Evolutionary conservation across 1,140 invertebrate genomes (phyloP).

Genomic region (Hormaphis cornu): DNA sequence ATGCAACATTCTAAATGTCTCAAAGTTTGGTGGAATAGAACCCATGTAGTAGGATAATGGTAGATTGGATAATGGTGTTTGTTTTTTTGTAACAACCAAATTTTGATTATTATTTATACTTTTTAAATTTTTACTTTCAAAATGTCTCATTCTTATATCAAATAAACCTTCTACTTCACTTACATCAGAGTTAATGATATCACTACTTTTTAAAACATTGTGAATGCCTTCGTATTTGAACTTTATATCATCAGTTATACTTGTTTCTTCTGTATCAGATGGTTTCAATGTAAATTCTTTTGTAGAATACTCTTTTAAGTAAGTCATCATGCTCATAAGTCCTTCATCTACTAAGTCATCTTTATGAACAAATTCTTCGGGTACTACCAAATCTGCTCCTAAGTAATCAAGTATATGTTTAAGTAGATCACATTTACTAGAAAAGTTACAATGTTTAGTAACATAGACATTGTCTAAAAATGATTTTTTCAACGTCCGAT

Average conservation of each 20-base stretch:
- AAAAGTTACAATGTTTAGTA: not conserved
- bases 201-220: constrained; percentile 5
- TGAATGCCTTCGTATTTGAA: not conserved
- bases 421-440: constrained; percentile 16
- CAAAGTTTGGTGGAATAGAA: constrained; percentile 12
- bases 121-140: not conserved
- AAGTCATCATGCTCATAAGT: constrained; percentile 22
- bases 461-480: constrained; percentile 8
- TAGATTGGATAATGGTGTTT: not conserved
- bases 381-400: not conserved
- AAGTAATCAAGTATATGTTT: constrained; percentile 8
- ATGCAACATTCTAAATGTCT: constrained; percentile 20
- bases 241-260: not conserved
- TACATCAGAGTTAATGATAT: constrained; percentile 4
- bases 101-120: not conserved
- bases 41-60: not conserved
- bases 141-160: constrained; percentile 4
- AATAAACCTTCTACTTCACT: constrained; percentile 12
- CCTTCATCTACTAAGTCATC: constrained; percentile 11
- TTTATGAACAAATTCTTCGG: not conserved
- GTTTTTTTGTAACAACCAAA: not conserved
- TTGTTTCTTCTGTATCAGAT: not conserved
- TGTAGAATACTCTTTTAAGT: not conserved
- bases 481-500: constrained; percentile 16
- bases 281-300: not conserved